These are phyloP conservation scores for Xiphorhynchus elegans DNA, from an alignment of 2,113 vertebrate genomes.

Conservation along the genomic window DNA sequence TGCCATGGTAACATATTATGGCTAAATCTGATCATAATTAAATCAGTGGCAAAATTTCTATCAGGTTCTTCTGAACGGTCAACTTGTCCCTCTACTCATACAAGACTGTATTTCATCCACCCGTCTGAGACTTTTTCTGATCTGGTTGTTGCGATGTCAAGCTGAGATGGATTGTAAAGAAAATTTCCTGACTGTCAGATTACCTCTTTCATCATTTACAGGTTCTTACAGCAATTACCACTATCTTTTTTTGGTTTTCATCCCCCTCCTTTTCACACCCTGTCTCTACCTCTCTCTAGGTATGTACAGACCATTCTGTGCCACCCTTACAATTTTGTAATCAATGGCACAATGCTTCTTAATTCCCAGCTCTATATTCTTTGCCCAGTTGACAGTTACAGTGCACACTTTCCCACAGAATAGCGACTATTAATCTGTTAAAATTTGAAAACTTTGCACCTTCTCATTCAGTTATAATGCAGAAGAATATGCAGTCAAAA, in stretches of 20 bases:
- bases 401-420: neutral
- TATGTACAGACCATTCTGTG: neutral
- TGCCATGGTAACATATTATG: neutral
- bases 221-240: neutral
- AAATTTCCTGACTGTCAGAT: neutral
- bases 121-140: neutral
- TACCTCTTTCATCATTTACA: neutral
- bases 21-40: conserved; percentile 8
- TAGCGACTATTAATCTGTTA: neutral
- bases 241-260: neutral
- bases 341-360: neutral
- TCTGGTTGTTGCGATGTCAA: neutral
- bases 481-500: neutral
- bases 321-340: neutral
- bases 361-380: neutral
- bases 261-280: neutral
- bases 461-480: neutral
- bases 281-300: neutral
- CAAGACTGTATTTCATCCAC: neutral
- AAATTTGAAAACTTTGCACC: neutral
- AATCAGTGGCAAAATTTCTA: neutral
- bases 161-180: neutral
- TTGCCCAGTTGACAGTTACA: neutral
- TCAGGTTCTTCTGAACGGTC: neutral
- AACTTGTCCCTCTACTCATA: neutral